Percentiles rank a stretch among this genome's conserved stretches.
Conservation (phyloP, 1,140 invertebrate genomes). For the Rhyacophila brunnea region DNA sequence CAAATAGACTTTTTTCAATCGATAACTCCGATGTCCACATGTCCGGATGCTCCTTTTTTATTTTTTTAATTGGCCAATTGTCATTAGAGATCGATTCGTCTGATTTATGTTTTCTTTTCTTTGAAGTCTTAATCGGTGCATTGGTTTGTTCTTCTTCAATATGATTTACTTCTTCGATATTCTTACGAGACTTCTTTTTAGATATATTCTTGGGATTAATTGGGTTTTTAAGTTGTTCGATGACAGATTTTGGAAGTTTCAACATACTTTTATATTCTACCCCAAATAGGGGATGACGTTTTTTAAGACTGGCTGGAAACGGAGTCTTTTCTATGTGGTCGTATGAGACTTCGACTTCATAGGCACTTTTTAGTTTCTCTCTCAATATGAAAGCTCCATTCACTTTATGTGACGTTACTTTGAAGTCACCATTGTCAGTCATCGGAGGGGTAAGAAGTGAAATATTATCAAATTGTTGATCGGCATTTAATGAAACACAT, state of each 20-base stretch:
- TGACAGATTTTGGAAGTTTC: conserved; percentile 10
- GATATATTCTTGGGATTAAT: conserved; percentile 10
- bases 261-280: conserved; percentile 20
- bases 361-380: conserved; percentile 17
- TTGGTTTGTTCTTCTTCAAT: no score
- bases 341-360: conserved; percentile 3
- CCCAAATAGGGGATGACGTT: conserved; percentile 25
- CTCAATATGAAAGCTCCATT: conserved; percentile 22
- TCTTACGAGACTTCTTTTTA: conserved; percentile 4
- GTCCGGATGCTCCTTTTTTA: conserved; percentile 14
- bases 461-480: conserved; percentile 3
- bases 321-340: conserved; percentile 8
- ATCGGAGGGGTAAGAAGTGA: conserved; percentile 14
- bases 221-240: conserved; percentile 19
- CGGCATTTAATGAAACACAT: neutral
- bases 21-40: conserved; percentile 24
- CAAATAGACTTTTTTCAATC: conserved; percentile 27
- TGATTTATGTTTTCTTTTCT: conserved; percentile 14
- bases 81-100: neutral
- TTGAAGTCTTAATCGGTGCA: conserved; percentile 1
- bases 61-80: conserved; percentile 11
- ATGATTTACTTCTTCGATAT: conserved; percentile 1
- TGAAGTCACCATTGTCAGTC: neutral
- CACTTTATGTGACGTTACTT: conserved; percentile 9
- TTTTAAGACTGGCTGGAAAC: conserved; percentile 27